Evolutionary conservation across 2,113 vertebrate genomes (phyloP), one percentile per base, ranked within the genome.

Genomic region (Gobio gobio): DNA sequence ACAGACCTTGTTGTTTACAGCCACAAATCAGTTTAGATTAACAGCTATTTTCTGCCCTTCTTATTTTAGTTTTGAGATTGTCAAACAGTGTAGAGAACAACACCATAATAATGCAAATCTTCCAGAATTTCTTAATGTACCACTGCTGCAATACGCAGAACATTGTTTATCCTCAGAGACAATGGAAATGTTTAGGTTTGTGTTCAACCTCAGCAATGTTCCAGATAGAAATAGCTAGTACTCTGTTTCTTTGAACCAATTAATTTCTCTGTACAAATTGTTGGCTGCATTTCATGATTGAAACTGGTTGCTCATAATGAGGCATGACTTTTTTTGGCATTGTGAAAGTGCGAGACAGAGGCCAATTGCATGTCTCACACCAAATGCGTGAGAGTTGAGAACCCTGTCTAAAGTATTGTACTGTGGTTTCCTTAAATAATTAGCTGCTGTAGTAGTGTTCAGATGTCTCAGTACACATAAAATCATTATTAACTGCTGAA

Each of bases 281-380:
- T 58, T 58, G 51, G 51, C 54, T 58, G 29, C 51, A 58, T 40
- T 78, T 56, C 29, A 22, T 78, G 24, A 54, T 33, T 54, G 33
- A n/a, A 78, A 40, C 29, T 58, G 14, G 75, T 49, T 45, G n/a
- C 70, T 74, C 43, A 14, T 78, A n/a, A 58, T 40, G 75, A 58
- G 75, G 29, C 29, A 40, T 58, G 29, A 58, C 51, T 36, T 78
- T 58, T 72, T 72, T 78, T 73, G 70, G 43, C 70, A 73, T 43
- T 6, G 75, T 78, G 51, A 2, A 54, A 58, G 36, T 13, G 20
- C 3, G 18, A 40, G 29, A 78, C 75, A n/a, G 29, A 58, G 18
- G 75, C 75, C 54, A 79, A 63, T 26, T 18, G 56, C n/a, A 26
- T 29, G 10, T 47, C 40, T 47, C 40, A 6, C 36, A 63, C 22